phyloP scores from a whole-genome alignment of 2,888 invertebrate species.

The Melieria crassipennis region DNA sequence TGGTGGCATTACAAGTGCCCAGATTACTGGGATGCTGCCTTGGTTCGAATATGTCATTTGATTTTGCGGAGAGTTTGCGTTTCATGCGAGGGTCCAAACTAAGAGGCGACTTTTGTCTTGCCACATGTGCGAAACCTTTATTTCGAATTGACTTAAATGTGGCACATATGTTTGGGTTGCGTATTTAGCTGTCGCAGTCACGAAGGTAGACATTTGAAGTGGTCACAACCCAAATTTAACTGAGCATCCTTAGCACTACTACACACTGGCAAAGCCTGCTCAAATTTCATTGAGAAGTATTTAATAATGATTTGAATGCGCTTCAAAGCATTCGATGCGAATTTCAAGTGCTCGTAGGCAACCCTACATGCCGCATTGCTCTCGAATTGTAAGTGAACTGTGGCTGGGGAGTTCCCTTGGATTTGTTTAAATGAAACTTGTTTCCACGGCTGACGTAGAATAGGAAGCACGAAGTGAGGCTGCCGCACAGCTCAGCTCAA shows the following conservation, averaged over 20 bases:
- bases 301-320: background rate
- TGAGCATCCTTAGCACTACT: no score
- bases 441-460: slow-evolving; percentile 9
- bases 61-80: no score
- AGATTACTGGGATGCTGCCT: background rate
- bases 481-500: slow-evolving; percentile 12
- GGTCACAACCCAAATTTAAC: no score
- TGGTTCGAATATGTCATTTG: no score
- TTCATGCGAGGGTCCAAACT: no score
- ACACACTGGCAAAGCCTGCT: no score
- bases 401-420: slow-evolving; percentile 21
- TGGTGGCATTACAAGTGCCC: slow-evolving; percentile 2
- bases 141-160: no score
- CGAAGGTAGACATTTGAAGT: no score
- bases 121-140: no score
- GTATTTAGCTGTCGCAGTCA: no score
- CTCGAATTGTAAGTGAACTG: slow-evolving; percentile 20
- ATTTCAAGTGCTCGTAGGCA: slow-evolving; percentile 4
- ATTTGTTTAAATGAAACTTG: slow-evolving; percentile 34
- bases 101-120: no score
- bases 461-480: background rate
- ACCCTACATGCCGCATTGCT: slow-evolving; percentile 1
- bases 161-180: no score
- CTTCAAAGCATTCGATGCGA: background rate
- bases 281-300: background rate